A percentile compares a stretch with the other conserved stretches of the same genome.
Conservation (phyloP, 2,797 vertebrate species). For the Jordanella pulchra region DNA sequence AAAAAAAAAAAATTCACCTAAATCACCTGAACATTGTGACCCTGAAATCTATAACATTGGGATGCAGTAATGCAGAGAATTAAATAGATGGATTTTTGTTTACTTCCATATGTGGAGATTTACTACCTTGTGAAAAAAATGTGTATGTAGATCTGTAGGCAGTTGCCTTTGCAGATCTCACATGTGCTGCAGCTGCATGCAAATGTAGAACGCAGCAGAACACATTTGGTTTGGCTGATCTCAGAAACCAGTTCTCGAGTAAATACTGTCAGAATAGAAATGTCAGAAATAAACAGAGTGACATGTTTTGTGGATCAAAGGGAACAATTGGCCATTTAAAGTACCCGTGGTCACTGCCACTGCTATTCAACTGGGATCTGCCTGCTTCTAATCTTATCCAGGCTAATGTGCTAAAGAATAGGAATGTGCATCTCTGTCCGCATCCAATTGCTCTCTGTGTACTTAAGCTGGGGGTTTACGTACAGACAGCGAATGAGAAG, state of each 20-base stretch:
- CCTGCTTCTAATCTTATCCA: conserved; percentile 53
- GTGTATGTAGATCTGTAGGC: not conserved
- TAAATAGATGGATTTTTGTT: not conserved
- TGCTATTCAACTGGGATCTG: conserved; percentile 13
- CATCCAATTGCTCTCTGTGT: conserved; percentile 16
- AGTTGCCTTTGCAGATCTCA: conserved; percentile 1
- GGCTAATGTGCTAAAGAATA: conserved; percentile 2
- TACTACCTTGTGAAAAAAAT: not conserved
- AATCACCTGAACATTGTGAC: not conserved
- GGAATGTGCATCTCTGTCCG: conserved; percentile 10
- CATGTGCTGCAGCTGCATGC: conserved; percentile 8
- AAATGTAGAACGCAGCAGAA: not conserved
- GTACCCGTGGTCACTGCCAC: conserved; percentile 20
- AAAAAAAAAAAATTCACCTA: too few species aligned
- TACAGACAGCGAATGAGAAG: not conserved
- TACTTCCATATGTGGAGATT: not conserved
- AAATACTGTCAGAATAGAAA: conserved; percentile 46
- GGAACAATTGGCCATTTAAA: conserved; percentile 41
- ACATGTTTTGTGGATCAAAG: conserved; percentile 41
- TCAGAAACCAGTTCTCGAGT: conserved; percentile 27
- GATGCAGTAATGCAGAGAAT: not conserved
- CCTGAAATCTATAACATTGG: not conserved
- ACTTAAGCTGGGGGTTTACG: not conserved
- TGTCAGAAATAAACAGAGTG: conserved; percentile 44
- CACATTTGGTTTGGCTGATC: conserved; percentile 19